Evolutionary conservation across 2,888 invertebrate species (phyloP), one percentile per base, ranked within the genome.

Genomic region (Orthonevra nobilis): DNA sequence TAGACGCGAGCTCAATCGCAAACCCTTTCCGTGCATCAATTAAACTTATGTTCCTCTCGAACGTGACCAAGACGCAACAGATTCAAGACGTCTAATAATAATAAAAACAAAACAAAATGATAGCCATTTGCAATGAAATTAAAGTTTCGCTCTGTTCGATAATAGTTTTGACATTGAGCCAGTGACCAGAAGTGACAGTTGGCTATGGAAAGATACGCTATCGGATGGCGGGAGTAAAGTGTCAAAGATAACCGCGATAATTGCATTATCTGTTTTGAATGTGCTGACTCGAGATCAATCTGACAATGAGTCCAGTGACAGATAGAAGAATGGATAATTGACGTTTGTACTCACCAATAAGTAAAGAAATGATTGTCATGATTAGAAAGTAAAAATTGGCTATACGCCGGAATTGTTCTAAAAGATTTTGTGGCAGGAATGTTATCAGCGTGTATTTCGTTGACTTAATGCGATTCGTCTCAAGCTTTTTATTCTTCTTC

Each of bases 361-460:
- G 85, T 70, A 94, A 87, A 74, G 94, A 92, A 64, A 95, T 91
- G 12, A 95, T 89, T 6, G 94, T 92, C 83, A 95, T 92, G 30
- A 93, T 89, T 30, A 96, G 90, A 86, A 96, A 96, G 87, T 96
- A 96, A 86, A 95, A 95, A 89, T 96, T 96, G 81, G 95, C 96
- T 50, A 95, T 91, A 54, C 96, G 91, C 12, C 94, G 91, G 87
- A 96, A 95, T 89, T 96, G 96, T 85, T 96, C 95, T 83, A 92
- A 90, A 40, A 96, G 88, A 89, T 96, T 96, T 89, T 94, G 94
- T 44, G 95, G 95, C 72, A 96, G 82, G 88, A 96, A 96, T 87
- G 92, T 94, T 88, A 94, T 92, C 73, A 93, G 58, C 7, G 95
- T 93, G 86, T 96, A 96, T 91, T 96, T 93, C 50, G 92, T 92